Evolutionary conservation across 2,797 vertebrate genomes (phyloP).

Genomic region (Anabas testudineus): DNA sequence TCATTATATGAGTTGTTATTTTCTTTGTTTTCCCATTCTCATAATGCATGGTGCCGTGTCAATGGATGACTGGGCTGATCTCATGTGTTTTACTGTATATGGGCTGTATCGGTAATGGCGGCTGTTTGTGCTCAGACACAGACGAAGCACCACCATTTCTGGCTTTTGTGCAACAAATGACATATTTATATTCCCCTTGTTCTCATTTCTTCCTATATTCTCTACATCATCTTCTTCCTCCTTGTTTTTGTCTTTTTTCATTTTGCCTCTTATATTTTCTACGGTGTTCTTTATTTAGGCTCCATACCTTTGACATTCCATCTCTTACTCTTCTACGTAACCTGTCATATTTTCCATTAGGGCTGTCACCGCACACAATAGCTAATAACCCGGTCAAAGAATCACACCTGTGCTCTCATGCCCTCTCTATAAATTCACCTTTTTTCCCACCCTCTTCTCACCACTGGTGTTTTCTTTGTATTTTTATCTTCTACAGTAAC

Average conservation of each 20-base stretch:
- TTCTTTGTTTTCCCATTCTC: neutral
- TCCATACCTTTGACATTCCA: conserved; percentile 46
- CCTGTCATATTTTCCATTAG: conserved; percentile 72
- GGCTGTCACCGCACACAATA: conserved; percentile 65
- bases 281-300: conserved; percentile 46
- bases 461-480: conserved; percentile 13
- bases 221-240: conserved; percentile 31
- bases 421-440: conserved; percentile 46
- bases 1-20: neutral
- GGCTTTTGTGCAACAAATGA: conserved; percentile 24
- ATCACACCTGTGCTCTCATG: conserved; percentile 67
- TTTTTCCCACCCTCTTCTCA: conserved; percentile 7
- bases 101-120: neutral
- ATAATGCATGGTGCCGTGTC: neutral
- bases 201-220: neutral
- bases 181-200: conserved; percentile 27
- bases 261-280: conserved; percentile 44
- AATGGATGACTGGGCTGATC: neutral
- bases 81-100: neutral
- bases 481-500: neutral
- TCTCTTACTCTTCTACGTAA: conserved; percentile 47
- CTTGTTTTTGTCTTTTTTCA: conserved; percentile 49
- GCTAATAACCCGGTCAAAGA: conserved; percentile 69
- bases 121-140: neutral
- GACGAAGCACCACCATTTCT: conserved; percentile 11